phyloP scores from a whole-genome alignment of 2,797 vertebrate species.

The Ataeniobius toweri region DNA sequence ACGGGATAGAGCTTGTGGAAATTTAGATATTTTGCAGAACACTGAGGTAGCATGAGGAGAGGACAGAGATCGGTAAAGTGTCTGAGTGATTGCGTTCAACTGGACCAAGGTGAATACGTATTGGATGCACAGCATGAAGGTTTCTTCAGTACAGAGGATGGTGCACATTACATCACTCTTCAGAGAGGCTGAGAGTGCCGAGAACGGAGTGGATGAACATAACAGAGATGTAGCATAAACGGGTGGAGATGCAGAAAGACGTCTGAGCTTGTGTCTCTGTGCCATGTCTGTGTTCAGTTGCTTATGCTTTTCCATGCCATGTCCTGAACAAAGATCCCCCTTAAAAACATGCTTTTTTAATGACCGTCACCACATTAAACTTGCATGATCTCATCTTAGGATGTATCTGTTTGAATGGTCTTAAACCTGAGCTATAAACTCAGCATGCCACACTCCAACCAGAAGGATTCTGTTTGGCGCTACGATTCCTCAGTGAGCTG shows the following conservation, averaged over 20 bases:
- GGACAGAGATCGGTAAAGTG: constrained; percentile 12
- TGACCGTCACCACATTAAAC: constrained; percentile 44
- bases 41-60: constrained; percentile 14
- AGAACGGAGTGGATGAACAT: constrained; percentile 35
- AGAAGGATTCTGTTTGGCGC: constrained; percentile 49
- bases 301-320: constrained; percentile 58
- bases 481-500: constrained; percentile 57
- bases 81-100: constrained; percentile 23
- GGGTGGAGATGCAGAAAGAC: constrained; percentile 66
- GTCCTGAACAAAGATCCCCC: constrained; percentile 43
- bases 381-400: constrained; percentile 71
- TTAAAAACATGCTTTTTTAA: constrained; percentile 44
- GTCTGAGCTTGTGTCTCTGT: constrained; percentile 63
- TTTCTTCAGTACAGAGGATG: constrained; percentile 39
- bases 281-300: constrained; percentile 59
- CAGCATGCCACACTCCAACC: constrained; percentile 53
- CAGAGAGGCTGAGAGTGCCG: constrained; percentile 39
- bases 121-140: constrained; percentile 27
- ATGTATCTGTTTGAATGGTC: constrained; percentile 60
- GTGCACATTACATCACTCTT: constrained; percentile 29
- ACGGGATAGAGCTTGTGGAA: constrained; percentile 13
- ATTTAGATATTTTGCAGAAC: constrained; percentile 19
- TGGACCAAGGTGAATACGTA: constrained; percentile 12
- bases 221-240: constrained; percentile 84
- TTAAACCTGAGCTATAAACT: constrained; percentile 55